Evolutionary conservation across 2,888 invertebrate species (phyloP), one percentile per base, ranked within the genome.

Genomic region (Ametastegia equiseti): DNA sequence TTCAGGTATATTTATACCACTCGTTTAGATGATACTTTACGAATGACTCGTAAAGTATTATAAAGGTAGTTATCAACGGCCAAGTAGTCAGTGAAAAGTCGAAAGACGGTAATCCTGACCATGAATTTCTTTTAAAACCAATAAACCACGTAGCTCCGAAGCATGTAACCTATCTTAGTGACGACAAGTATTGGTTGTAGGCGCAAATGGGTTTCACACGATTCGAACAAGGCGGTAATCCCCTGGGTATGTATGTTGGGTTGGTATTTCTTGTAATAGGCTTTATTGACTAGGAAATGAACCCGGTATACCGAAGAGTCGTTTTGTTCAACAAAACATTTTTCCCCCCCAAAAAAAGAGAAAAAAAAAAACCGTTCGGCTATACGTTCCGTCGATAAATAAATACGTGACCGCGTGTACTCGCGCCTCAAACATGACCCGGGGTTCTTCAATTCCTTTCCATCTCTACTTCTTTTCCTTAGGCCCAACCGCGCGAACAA

Each of bases 371-470:
- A n/a, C n/a, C n/a, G n/a, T n/a, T n/a, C 36, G 67, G n/a, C 47
- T 23, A 45, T 13, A 30, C n/a, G 15, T 30, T 15, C 27, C 82
- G 81, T 82, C 80, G 79, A 81, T 82, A 82, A 82, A 83, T 82
- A 82, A 82, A 79, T 81, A 82, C 83, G 82, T 77, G 81, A 81
- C 81, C 80, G 83, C 57, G 80, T 77, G 80, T 33, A 63, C 63
- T 69, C 79, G 82, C 54, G 63, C 69, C 79, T 57, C 77, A 19
- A 47, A 81, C 77, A 80, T 54, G 60, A 81, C 75, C 65, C 33
- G 42, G 77, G n/a, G 80, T 73, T 30, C 27, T 3, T 67, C 47
- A 45, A 71, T 71, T 83, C 63, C 79, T 11, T 39, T 23, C 33
- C 47, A 65, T 54, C 45, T 45, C n/a, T 11, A 45, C 39, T 67